phyloP scores from a whole-genome alignment of 2,113 vertebrate species.

The Apistogramma diplotaenia region DNA sequence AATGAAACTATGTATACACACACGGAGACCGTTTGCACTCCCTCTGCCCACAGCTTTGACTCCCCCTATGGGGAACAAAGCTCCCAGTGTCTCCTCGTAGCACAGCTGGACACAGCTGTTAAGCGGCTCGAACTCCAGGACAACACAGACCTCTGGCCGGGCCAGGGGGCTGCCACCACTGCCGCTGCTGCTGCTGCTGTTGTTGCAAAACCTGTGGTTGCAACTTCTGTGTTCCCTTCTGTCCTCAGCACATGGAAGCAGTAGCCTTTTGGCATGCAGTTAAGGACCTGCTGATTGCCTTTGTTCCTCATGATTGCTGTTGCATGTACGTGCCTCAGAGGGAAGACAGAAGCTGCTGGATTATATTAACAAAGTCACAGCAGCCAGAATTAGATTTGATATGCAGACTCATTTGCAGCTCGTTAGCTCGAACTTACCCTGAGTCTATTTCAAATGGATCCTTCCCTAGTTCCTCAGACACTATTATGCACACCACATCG shows the following conservation, averaged over 20 bases:
- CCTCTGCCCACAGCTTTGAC: constrained; percentile 17
- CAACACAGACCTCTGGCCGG: neutral
- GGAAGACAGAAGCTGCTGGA: constrained; percentile 13
- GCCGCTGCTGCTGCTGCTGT: neutral
- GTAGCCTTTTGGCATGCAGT: neutral
- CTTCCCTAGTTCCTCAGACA: neutral
- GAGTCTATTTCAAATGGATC: neutral
- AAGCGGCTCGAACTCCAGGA: constrained; percentile 14
- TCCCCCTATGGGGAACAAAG: constrained; percentile 64
- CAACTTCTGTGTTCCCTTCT: neutral
- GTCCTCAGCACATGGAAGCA: neutral
- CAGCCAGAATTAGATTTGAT: constrained; percentile 25
- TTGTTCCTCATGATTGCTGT: constrained; percentile 23
- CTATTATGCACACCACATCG: neutral
- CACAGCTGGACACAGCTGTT: constrained; percentile 74
- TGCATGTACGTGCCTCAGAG: constrained; percentile 1
- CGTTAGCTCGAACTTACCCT: neutral
- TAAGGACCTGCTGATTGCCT: neutral
- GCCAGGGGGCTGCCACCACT: neutral
- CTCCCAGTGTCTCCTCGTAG: constrained; percentile 54
- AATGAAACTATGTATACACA: constrained; percentile 27
- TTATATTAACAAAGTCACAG: constrained; percentile 2
- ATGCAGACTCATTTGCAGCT: constrained; percentile 16
- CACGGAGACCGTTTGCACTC: constrained; percentile 1
- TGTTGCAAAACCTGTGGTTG: neutral